A percentile compares a stretch with the other conserved stretches of the same genome.
Conservation (phyloP, 1,140 invertebrate species). For the Dendrolimus punctatus region DNA sequence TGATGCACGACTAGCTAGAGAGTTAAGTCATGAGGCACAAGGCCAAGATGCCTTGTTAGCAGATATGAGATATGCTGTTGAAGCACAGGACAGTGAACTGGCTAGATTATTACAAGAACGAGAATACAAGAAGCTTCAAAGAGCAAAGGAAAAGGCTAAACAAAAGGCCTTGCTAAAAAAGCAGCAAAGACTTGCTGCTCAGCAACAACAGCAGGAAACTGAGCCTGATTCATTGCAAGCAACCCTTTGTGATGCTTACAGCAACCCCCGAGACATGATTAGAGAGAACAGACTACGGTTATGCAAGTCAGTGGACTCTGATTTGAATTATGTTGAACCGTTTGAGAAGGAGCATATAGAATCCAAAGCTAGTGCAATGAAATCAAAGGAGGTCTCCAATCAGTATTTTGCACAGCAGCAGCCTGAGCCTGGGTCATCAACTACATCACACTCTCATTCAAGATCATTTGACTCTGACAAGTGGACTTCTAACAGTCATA, state of each 20-base stretch:
- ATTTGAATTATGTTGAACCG: constrained; percentile 64
- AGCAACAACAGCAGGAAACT: constrained; percentile 25
- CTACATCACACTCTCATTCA: constrained; percentile 31
- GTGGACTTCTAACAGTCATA: constrained; percentile 18
- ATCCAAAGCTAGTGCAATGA: constrained; percentile 57
- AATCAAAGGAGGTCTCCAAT: constrained; percentile 52
- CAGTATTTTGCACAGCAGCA: constrained; percentile 41
- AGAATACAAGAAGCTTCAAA: constrained; percentile 68
- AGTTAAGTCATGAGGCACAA: constrained; percentile 75
- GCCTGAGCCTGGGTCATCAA: constrained; percentile 33
- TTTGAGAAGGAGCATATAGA: constrained; percentile 64
- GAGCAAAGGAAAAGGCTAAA: constrained; percentile 60
- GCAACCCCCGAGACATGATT: constrained; percentile 58
- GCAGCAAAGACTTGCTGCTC: constrained; percentile 44
- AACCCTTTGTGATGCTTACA: constrained; percentile 58
- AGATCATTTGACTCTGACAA: constrained; percentile 37
- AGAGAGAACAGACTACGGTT: constrained; percentile 44
- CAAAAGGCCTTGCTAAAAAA: constrained; percentile 60
- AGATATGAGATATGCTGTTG: constrained; percentile 86
- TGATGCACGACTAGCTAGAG: constrained; percentile 74
- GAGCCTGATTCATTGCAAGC: constrained; percentile 28
- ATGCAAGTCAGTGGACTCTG: constrained; percentile 63
- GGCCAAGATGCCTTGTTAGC: constrained; percentile 75
- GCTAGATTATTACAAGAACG: constrained; percentile 92
- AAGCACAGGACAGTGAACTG: constrained; percentile 92